These are phyloP conservation scores for Hippocampus kuda DNA, from an alignment of 2,797 vertebrate genomes.

Conservation along the genomic window DNA sequence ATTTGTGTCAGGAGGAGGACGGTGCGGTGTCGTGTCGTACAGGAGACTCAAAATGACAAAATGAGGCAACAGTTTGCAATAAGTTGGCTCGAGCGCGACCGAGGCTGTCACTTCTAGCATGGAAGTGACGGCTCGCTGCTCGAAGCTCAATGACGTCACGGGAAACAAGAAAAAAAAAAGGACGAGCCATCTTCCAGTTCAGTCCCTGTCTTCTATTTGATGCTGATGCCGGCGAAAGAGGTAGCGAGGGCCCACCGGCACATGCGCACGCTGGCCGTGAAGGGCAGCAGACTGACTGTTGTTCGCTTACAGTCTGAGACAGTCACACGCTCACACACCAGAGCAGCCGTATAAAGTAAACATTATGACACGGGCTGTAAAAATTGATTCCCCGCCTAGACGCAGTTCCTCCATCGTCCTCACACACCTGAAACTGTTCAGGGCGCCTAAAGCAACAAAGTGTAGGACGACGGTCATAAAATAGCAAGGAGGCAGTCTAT, in stretches of 20 bases:
- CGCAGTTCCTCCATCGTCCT: neutral
- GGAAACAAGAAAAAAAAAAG: neutral
- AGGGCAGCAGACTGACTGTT: neutral
- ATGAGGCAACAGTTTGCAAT: constrained; percentile 51
- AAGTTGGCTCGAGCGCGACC: constrained; percentile 19
- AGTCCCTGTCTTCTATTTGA: neutral
- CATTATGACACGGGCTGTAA: constrained; percentile 1
- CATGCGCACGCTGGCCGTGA: neutral
- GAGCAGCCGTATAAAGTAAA: neutral
- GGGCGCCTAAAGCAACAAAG: neutral
- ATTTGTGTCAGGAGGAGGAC: neutral
- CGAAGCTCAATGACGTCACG: neutral
- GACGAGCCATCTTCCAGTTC: neutral
- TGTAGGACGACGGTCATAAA: neutral
- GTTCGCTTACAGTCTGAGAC: neutral
- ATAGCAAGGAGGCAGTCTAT: neutral
- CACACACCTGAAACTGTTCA: neutral
- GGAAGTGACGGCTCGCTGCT: constrained; percentile 6
- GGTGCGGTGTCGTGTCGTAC: neutral
- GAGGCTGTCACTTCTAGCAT: neutral
- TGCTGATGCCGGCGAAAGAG: neutral
- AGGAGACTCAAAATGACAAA: neutral
- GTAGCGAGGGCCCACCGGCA: neutral
- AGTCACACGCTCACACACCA: neutral
- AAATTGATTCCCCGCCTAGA: neutral